Conservation (phyloP, 2,113 vertebrate genomes). For the Paradisaea rubra region DNA sequence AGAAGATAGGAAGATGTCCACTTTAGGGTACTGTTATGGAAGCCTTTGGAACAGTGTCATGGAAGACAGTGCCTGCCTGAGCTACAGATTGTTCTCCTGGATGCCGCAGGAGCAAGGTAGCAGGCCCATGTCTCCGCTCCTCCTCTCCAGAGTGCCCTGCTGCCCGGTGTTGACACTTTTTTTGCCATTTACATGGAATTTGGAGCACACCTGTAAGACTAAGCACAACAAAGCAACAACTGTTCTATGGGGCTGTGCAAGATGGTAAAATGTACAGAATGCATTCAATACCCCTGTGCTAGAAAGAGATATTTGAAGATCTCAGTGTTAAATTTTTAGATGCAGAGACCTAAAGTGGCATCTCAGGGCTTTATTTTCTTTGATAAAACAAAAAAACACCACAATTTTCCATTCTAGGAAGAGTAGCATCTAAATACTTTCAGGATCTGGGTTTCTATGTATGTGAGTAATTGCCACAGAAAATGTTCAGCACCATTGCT, state of each 20-base stretch:
- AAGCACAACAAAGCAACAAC: neutral
- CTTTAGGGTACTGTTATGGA: neutral
- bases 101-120: accelerated
- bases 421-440: neutral
- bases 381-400: neutral
- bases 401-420: neutral
- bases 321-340: neutral
- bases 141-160: neutral
- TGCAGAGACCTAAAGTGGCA: neutral
- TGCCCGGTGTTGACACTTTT: neutral
- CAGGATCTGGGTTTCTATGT: neutral
- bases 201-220: neutral
- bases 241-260: neutral
- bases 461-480: neutral
- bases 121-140: neutral
- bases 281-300: neutral
- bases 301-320: neutral
- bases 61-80: neutral
- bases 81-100: neutral
- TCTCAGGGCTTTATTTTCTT: neutral
- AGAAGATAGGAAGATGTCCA: neutral
- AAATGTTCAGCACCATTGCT: neutral
- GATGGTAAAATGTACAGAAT: neutral
- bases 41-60: neutral
- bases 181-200: neutral